These are phyloP conservation scores for Nibea albiflora DNA, from an alignment of 2,113 vertebrate species.

Conservation along the genomic window DNA sequence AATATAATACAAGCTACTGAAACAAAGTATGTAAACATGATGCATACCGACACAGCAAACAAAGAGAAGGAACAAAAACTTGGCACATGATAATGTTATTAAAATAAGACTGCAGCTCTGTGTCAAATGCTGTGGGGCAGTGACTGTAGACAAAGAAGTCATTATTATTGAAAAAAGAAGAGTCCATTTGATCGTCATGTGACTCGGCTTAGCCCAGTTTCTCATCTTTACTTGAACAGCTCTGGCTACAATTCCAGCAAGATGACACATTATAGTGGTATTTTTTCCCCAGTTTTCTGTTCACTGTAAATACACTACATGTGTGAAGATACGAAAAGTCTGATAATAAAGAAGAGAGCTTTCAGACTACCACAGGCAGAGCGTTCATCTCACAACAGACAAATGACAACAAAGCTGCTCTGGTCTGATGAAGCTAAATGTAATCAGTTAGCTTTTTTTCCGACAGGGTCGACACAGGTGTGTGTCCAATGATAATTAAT, in stretches of 20 bases:
- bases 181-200: slow-evolving; percentile 56
- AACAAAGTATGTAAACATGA: neutral
- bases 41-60: no score
- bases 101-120: slow-evolving; percentile 1
- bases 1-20: neutral
- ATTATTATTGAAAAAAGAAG: slow-evolving; percentile 3
- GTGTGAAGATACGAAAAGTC: neutral
- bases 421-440: neutral
- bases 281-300: neutral
- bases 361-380: neutral
- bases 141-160: slow-evolving; percentile 39
- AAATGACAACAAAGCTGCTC: neutral
- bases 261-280: no score
- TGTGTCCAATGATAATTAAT: no score
- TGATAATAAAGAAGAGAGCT: neutral
- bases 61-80: neutral
- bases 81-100: neutral
- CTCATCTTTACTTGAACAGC: neutral
- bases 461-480: no score
- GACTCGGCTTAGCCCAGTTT: slow-evolving; percentile 46
- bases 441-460: neutral
- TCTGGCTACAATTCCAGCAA: neutral
- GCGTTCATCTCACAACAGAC: neutral
- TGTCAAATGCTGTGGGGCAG: neutral
- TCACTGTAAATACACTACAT: neutral